phyloP scores from a whole-genome alignment of 2,113 vertebrate species.

The Craseonycteris thonglongyai region DNA sequence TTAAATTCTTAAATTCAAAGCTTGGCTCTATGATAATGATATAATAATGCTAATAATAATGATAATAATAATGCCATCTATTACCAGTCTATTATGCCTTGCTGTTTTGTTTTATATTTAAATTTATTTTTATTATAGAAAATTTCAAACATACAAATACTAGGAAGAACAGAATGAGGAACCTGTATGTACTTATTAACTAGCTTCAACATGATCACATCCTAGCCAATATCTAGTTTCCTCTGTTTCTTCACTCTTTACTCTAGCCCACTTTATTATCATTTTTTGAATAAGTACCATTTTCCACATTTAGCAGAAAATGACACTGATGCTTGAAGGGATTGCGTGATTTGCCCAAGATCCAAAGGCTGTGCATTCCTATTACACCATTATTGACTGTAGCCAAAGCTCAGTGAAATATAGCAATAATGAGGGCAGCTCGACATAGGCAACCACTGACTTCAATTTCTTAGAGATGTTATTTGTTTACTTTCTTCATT shows the following conservation, averaged over 20 bases:
- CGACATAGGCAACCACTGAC: background rate
- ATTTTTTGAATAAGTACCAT: background rate
- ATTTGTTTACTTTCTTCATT: conserved; percentile 32
- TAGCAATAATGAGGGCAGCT: background rate
- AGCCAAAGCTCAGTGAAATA: conserved; percentile 22
- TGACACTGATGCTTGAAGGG: background rate
- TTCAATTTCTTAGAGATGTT: background rate
- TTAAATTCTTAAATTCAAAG: background rate
- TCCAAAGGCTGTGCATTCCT: background rate
- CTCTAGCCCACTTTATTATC: background rate
- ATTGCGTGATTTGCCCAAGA: background rate
- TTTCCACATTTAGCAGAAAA: background rate
- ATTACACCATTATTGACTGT: background rate
- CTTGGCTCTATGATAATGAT: background rate
- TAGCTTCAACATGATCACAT: background rate
- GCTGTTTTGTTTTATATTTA: background rate
- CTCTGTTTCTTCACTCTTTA: background rate
- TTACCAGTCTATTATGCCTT: background rate
- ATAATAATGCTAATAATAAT: background rate
- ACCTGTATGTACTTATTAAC: background rate
- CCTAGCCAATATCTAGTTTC: background rate
- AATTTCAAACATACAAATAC: background rate
- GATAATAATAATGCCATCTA: background rate
- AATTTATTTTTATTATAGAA: background rate
- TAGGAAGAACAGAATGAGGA: background rate